Conservation (phyloP, 2,888 invertebrate genomes). For the Schizaphis graminum region DNA sequence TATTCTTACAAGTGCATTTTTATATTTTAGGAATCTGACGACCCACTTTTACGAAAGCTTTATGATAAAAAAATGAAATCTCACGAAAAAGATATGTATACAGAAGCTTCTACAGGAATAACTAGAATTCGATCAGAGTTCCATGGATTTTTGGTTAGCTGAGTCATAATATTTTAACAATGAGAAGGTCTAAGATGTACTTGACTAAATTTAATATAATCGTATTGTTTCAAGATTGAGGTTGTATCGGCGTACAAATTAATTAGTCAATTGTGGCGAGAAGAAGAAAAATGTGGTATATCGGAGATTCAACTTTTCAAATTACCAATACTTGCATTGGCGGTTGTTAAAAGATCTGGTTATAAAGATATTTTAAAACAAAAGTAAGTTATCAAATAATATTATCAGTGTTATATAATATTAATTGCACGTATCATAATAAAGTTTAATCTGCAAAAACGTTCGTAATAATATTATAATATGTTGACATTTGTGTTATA, state of each 20-base stretch:
- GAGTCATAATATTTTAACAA: background rate
- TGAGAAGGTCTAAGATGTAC: background rate
- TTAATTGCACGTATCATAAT: background rate
- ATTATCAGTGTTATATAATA: background rate
- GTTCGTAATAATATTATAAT: background rate
- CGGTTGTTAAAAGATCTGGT: slow-evolving; percentile 74
- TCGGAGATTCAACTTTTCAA: slow-evolving; percentile 78
- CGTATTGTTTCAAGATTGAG: slow-evolving; percentile 74
- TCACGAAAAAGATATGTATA: background rate
- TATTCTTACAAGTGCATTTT: background rate
- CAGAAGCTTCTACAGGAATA: slow-evolving; percentile 14
- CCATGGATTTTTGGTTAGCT: slow-evolving; percentile 47
- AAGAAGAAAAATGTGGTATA: slow-evolving; percentile 80
- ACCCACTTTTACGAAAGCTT: slow-evolving; percentile 13
- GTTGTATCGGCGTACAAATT: slow-evolving; percentile 78
- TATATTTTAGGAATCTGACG: slow-evolving; percentile 35
- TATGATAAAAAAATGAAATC: slow-evolving; percentile 54
- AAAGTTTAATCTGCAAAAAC: background rate
- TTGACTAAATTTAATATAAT: background rate
- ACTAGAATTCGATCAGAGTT: slow-evolving; percentile 52
- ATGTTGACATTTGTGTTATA: background rate
- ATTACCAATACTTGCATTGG: slow-evolving; percentile 75
- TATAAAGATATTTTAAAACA: slow-evolving; percentile 73
- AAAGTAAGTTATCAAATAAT: slow-evolving; percentile 67
- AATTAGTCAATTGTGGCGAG: slow-evolving; percentile 78